These are phyloP conservation scores for Sebastes reedi DNA, from an alignment of 2,797 vertebrate genomes.

Conservation along the genomic window DNA sequence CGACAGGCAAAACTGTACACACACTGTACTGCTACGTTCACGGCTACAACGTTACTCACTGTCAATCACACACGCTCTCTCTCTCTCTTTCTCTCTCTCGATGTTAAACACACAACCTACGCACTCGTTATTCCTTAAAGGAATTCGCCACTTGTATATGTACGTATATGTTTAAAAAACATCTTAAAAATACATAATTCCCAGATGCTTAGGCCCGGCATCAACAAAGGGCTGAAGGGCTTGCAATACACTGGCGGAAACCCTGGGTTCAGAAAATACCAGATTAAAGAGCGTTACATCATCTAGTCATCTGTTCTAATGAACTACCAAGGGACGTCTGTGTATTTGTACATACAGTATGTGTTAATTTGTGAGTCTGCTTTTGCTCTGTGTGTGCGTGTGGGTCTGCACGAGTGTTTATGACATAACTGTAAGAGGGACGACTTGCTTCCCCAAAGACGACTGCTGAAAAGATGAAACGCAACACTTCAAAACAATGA, in stretches of 20 bases:
- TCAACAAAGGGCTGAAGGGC: no score
- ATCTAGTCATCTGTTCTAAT: constrained; percentile 4
- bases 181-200: no score
- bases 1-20: no score
- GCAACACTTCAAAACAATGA: constrained; percentile 52
- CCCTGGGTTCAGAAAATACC: background rate
- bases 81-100: no score
- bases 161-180: no score
- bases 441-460: constrained; percentile 45
- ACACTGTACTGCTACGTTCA: no score
- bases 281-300: background rate
- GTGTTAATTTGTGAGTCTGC: background rate
- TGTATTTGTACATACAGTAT: background rate
- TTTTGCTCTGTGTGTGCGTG: constrained; percentile 9
- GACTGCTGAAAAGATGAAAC: constrained; percentile 48
- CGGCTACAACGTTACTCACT: no score
- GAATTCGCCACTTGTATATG: no score
- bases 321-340: background rate
- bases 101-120: no score
- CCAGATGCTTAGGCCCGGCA: no score
- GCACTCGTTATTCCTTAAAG: no score
- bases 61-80: no score
- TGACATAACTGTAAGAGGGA: constrained; percentile 37
- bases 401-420: constrained; percentile 16
- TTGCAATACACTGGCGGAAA: background rate